Base-by-base conservation (phyloP, 2,797 vertebrate species). In the Lemur catta region DNA sequence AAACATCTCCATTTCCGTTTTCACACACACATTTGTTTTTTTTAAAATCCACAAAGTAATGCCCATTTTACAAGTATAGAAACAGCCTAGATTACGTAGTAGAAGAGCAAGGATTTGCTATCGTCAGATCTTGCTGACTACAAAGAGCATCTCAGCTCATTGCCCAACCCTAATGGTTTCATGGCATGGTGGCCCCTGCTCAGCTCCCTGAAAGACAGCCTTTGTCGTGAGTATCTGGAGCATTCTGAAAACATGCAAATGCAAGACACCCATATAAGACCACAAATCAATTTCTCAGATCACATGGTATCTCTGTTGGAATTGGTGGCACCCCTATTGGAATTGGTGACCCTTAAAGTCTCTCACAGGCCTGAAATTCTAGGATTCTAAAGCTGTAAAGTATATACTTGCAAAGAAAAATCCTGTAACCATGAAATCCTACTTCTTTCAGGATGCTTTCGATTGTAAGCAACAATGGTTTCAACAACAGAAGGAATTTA, bases 281-380 rank as follows among this genome's bases (percentile, higher is more conserved):
- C 87, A 81, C 91, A 89, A 52, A 38, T 59, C 84, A 69, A 52
- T 41, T 35, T 95, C 95, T 89, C n/a, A n/a, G 61, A 89, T 76
- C 30, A 78, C 2, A 4, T 69, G 55, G 17, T 33, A 41, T 8
- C 5, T 22, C 69, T 61, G 9, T 22, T 72, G 43, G 33, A 69
- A 43, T 0, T 30, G 41, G 38, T 48, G 46, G 46, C 46, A 48
- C 46, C 46, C 1, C 46, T 48, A 48, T 48, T 48, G 46, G 46
- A 48, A 12, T 48, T 48, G 46, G 9, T 41, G 43, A 69, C 30
- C 52, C 84, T 71, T 63, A 48, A 50, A n/a, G 15, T 48, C 67
- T 69, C 61, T 80, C 91, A 76, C 26, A 61, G 65, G 59, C 69
- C 80, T 75, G 35, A 80, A 89, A 76, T n/a, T 61, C 74, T 72